Percentiles rank a stretch among this genome's conserved stretches.
Evolutionary conservation across 2,113 vertebrate species (phyloP).

Genomic region (Salvelinus fontinalis): DNA sequence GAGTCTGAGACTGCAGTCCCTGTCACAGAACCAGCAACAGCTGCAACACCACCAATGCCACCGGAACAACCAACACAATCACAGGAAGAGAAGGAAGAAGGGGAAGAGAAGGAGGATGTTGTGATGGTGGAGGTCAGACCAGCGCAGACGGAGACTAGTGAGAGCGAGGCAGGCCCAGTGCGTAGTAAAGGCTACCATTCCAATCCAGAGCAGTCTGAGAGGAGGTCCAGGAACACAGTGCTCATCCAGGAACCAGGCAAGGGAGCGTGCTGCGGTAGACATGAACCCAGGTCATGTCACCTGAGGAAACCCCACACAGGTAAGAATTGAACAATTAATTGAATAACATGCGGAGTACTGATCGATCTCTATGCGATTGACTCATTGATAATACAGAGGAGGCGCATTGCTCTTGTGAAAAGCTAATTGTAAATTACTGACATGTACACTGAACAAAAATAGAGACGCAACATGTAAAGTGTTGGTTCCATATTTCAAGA

Average conservation of each 20-base stretch:
- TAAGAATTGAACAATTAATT: constrained; percentile 19
- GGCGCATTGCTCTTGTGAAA: too few species aligned
- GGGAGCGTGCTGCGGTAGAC: constrained; percentile 62
- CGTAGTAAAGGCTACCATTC: constrained; percentile 66
- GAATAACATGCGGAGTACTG: not conserved
- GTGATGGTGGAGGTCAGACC: constrained; percentile 17
- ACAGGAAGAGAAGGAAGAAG: constrained; percentile 51
- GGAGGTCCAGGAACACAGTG: constrained; percentile 54
- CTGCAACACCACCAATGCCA: constrained; percentile 24
- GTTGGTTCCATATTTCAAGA: too few species aligned
- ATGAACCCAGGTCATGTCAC: constrained; percentile 71
- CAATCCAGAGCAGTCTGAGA: constrained; percentile 63
- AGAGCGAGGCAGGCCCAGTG: constrained; percentile 54
- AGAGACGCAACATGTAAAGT: too few species aligned
- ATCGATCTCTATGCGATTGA: not conserved
- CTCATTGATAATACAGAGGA: too few species aligned
- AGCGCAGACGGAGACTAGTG: constrained; percentile 60
- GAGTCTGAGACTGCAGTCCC: constrained; percentile 64
- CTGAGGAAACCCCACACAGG: constrained; percentile 77
- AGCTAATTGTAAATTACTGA: too few species aligned
- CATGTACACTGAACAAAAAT: too few species aligned
- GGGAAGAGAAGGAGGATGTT: constrained; percentile 9
- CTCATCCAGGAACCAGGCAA: constrained; percentile 64
- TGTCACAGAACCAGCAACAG: constrained; percentile 54
- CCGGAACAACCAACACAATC: constrained; percentile 37